Percentiles rank a stretch among this genome's conserved stretches.
These are phyloP conservation scores for Ceratoteleas bidentatus DNA, from an alignment of 1,140 invertebrate species.

Conservation along the genomic window DNA sequence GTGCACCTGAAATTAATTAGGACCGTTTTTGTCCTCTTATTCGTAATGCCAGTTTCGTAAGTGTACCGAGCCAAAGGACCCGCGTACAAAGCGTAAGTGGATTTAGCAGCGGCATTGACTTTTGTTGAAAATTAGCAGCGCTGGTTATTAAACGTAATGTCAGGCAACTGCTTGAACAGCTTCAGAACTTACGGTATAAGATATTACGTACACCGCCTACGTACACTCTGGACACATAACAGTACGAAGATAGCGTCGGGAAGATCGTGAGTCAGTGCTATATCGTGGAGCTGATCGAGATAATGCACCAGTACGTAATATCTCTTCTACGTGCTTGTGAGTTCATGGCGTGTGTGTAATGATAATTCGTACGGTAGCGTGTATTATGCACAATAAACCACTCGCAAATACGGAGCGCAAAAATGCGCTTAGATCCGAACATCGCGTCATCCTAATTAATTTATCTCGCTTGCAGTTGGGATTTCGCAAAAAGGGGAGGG, in stretches of 20 bases:
- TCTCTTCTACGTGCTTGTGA: slow-evolving; percentile 57
- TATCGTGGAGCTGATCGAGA: slow-evolving; percentile 57
- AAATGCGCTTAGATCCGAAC: slow-evolving; percentile 10
- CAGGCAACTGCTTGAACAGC: slow-evolving; percentile 55
- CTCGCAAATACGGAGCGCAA: slow-evolving; percentile 15
- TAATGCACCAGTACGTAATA: slow-evolving; percentile 58
- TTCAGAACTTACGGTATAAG: slow-evolving; percentile 63
- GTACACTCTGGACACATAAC: slow-evolving; percentile 57
- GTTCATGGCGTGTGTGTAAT: slow-evolving; percentile 51
- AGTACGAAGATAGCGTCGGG: slow-evolving; percentile 51
- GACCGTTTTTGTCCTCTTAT: neutral
- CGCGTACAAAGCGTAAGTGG: slow-evolving; percentile 10
- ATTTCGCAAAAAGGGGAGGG: no score
- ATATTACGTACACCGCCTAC: slow-evolving; percentile 55
- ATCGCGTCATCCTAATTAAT: neutral
- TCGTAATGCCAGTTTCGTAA: neutral
- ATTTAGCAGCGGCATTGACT: slow-evolving; percentile 25
- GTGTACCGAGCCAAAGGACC: slow-evolving; percentile 6
- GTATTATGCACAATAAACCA: slow-evolving; percentile 47
- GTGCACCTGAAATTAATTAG: neutral
- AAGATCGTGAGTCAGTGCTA: slow-evolving; percentile 60
- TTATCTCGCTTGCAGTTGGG: neutral
- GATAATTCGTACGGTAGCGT: slow-evolving; percentile 57
- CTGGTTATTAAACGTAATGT: slow-evolving; percentile 51
- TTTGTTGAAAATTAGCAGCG: slow-evolving; percentile 52